Evolutionary conservation across 92 coral and sea anemone species (phyloP), one percentile per base, ranked within the genome.

Genomic region (Porites cylindrica): DNA sequence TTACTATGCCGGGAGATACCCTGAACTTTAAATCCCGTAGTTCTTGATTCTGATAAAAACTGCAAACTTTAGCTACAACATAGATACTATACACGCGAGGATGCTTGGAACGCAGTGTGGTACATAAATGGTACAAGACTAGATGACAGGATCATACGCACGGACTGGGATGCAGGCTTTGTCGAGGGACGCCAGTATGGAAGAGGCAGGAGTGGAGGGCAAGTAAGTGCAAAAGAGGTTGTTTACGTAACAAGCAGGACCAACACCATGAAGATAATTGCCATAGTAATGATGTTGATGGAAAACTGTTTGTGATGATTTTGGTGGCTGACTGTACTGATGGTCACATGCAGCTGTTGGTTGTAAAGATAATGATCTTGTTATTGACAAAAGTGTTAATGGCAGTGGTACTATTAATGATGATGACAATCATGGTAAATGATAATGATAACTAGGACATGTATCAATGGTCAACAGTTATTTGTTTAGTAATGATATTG

Each of bases 161-260:
- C 98, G 38, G 99, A 95, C 77, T 93, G 95, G 95, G 99, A 97
- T 77, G 94, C 98, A 70, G 99, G 99, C 51, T 97, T 97, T 89
- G 51, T 9, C 20, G 99, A 97, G 64, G 99, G 99, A 38, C 91
- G 98, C 38, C 99, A 97, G 84, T 97, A 38, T 77, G 99, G 99
- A 11, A 85, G 99, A 77, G 99, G 99, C 51, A 97, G 92, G 70
- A 88, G 89, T 76, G 99, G 99, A 59, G 99, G 99, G 6, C 99
- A 97, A 93, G 99, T 97, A 75, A 75, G 74, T 2, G 70, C 29
- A 26, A 21, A 43, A 14, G 23, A 32, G 53, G 17, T 9, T 16
- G 14, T 53, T 77, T n/a, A 14, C 16, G 16, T 10, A 10, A 10
- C 61, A 10, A 2, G 11, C 14, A 56, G 16, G 4, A 56, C 16